Conservation (phyloP, 1,140 invertebrate genomes). For the Macrobrachium nipponense region DNA sequence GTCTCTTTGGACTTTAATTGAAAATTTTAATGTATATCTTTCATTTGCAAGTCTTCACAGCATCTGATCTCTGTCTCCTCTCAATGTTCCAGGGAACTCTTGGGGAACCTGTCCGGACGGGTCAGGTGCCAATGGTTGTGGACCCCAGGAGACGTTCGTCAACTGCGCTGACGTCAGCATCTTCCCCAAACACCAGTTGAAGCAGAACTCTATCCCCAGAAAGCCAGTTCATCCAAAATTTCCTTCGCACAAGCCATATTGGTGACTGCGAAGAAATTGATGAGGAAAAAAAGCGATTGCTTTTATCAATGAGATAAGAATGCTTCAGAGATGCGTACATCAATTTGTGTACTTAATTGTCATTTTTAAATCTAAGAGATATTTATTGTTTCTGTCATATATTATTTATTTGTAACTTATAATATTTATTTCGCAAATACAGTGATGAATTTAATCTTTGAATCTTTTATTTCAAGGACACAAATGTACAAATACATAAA, state of each 20-base stretch:
- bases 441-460: no score
- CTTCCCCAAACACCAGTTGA: not conserved
- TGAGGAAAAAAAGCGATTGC: no score
- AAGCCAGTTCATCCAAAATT: not conserved
- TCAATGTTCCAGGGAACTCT: conserved; percentile 61
- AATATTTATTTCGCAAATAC: no score
- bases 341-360: no score
- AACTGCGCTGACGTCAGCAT: conserved; percentile 65
- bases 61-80: not conserved
- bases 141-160: conserved; percentile 67
- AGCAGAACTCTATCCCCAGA: not conserved
- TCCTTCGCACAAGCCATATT: not conserved
- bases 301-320: no score
- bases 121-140: conserved; percentile 66
- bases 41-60: not conserved
- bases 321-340: no score
- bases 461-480: not conserved
- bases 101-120: conserved; percentile 66
- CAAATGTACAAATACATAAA: no score
- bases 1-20: not conserved
- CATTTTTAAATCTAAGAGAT: no score
- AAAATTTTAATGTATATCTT: not conserved
- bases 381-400: no score
- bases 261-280: not conserved
- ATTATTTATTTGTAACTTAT: no score